These are phyloP conservation scores for Cyprinodon tularosa DNA, from an alignment of 2,113 vertebrate genomes.

Conservation along the genomic window DNA sequence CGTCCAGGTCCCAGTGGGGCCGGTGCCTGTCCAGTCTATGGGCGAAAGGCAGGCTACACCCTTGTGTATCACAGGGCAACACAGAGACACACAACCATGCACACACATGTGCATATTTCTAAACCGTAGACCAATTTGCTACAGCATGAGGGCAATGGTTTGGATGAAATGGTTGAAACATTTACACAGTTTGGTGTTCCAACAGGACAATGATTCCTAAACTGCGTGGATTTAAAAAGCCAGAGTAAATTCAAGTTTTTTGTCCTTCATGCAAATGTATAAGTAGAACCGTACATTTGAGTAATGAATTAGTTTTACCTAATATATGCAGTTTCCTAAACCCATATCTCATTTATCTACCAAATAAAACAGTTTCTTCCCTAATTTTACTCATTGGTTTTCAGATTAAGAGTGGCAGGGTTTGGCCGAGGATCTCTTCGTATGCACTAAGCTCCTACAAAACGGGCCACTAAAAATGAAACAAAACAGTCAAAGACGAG, in stretches of 20 bases:
- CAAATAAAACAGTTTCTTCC: slow-evolving; percentile 25
- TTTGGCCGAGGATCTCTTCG: slow-evolving; percentile 59
- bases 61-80: too few relatives aligned
- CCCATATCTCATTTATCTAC: slow-evolving; percentile 7
- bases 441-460: slow-evolving; percentile 74
- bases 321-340: not conserved
- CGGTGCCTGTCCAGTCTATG: too few relatives aligned
- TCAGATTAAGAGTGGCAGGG: slow-evolving; percentile 41
- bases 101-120: too few relatives aligned
- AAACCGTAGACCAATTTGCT: too few relatives aligned
- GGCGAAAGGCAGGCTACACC: too few relatives aligned
- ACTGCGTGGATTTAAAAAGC: not conserved
- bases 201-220: not conserved
- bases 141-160: too few relatives aligned
- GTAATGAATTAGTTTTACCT: not conserved
- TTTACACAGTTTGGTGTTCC: not conserved
- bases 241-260: not conserved
- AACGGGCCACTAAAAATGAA: slow-evolving; percentile 63
- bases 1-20: too few relatives aligned
- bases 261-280: not conserved
- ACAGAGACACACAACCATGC: too few relatives aligned
- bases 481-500: slow-evolving; percentile 38
- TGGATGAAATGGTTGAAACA: too few relatives aligned
- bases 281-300: not conserved
- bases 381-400: slow-evolving; percentile 33